Conservation (phyloP, 2,888 invertebrate genomes). For the Cactoblastis cactorum region DNA sequence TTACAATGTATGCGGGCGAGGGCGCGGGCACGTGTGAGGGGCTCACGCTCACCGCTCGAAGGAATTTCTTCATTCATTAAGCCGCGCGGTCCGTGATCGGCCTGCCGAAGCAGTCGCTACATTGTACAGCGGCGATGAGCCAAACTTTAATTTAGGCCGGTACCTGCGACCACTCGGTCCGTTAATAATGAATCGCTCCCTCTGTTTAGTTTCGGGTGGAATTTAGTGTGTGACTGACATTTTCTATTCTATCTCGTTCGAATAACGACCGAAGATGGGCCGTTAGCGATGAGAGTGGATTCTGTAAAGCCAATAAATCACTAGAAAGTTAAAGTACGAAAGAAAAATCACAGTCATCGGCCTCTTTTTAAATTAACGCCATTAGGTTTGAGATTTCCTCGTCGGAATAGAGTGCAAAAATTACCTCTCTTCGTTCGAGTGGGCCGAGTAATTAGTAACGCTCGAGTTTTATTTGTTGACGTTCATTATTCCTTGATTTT, state of each 20-base stretch:
- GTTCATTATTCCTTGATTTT: conserved; percentile 76
- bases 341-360: conserved; percentile 75
- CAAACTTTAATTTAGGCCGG: conserved; percentile 71
- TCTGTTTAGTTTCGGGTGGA: conserved; percentile 58
- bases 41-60: conserved; percentile 42
- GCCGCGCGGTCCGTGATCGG: conserved; percentile 62
- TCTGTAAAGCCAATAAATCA: conserved; percentile 66
- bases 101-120: conserved; percentile 54
- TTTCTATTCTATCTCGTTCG: conserved; percentile 45
- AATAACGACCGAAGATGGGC: conserved; percentile 23
- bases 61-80: conserved; percentile 77
- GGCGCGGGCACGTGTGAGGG: conserved; percentile 50
- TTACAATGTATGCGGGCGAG: conserved; percentile 56
- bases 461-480: conserved; percentile 79
- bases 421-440: conserved; percentile 73
- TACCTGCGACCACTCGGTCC: conserved; percentile 58
- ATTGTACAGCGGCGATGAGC: conserved; percentile 59
- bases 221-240: conserved; percentile 60
- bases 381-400: conserved; percentile 75
- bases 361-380: conserved; percentile 78
- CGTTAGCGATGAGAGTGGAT: conserved; percentile 32
- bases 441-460: conserved; percentile 77
- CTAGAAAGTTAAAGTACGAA: conserved; percentile 51
- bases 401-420: conserved; percentile 74
- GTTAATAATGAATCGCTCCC: conserved; percentile 66